phyloP scores from a whole-genome alignment of 2,888 invertebrate species.

The Agrenia bidenticulata region DNA sequence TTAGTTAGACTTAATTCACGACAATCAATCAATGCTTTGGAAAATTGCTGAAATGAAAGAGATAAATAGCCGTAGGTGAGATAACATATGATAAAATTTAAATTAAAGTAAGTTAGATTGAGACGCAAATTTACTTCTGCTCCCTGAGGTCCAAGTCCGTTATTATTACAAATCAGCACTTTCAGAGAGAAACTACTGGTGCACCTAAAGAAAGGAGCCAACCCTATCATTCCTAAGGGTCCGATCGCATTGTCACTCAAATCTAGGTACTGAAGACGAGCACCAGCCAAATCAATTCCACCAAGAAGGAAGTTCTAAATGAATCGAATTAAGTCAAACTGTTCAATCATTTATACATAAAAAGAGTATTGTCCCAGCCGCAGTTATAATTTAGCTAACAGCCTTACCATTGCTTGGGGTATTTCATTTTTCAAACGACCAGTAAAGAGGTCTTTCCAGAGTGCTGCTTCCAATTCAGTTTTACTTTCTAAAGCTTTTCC shows the following conservation, averaged over 20 bases:
- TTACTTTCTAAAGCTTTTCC: slow-evolving; percentile 75
- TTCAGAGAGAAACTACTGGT: slow-evolving; percentile 79
- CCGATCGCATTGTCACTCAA: slow-evolving; percentile 97
- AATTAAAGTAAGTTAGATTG: too few relatives aligned
- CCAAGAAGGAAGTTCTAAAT: slow-evolving; percentile 69
- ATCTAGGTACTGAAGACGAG: slow-evolving; percentile 79
- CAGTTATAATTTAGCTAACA: not conserved
- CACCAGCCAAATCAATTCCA: slow-evolving; percentile 77
- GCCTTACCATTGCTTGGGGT: slow-evolving; percentile 77
- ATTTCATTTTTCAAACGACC: slow-evolving; percentile 93
- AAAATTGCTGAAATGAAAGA: slow-evolving; percentile 63
- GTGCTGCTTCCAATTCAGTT: slow-evolving; percentile 72
- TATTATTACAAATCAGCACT: slow-evolving; percentile 86
- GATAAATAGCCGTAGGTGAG: not conserved
- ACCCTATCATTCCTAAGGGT: slow-evolving; percentile 86
- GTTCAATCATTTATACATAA: slow-evolving; percentile 1
- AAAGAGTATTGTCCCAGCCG: not conserved
- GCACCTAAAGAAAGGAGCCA: slow-evolving; percentile 79
- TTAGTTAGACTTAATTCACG: slow-evolving; percentile 62
- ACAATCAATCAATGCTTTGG: slow-evolving; percentile 72
- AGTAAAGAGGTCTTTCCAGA: slow-evolving; percentile 97
- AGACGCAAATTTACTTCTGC: slow-evolving; percentile 58
- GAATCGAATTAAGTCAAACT: not conserved
- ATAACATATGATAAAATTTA: not conserved
- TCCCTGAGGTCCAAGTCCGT: slow-evolving; percentile 89